Conservation (phyloP, 2,113 vertebrate genomes). For the Corythaixoides concolor region DNA sequence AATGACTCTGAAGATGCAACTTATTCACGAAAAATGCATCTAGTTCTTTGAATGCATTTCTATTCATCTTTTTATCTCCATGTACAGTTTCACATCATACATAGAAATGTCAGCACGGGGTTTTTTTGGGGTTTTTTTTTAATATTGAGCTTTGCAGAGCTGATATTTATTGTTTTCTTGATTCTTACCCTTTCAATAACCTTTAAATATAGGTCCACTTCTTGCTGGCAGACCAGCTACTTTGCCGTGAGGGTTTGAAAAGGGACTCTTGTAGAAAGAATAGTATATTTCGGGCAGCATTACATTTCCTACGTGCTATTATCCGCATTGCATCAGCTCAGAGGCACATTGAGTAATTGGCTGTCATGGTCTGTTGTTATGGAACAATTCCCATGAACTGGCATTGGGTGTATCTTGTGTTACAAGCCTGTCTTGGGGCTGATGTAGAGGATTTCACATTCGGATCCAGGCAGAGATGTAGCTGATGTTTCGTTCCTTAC, state of each 20-base stretch:
- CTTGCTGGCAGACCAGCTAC: background rate
- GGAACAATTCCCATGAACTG: constrained; percentile 28
- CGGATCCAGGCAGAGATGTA: background rate
- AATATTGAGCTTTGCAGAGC: background rate
- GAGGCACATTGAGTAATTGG: constrained; percentile 24
- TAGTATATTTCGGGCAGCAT: background rate
- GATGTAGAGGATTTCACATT: background rate
- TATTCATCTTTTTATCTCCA: background rate
- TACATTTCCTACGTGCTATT: background rate
- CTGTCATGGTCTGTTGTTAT: constrained; percentile 18
- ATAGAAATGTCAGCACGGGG: background rate
- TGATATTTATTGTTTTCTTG: background rate
- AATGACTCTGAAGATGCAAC: background rate
- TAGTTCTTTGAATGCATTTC: background rate
- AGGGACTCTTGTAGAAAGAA: background rate
- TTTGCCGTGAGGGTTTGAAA: background rate
- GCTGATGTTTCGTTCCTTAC: background rate
- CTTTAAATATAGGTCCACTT: background rate
- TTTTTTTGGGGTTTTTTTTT: no score
- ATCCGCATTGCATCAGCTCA: background rate
- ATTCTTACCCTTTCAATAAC: constrained; percentile 36
- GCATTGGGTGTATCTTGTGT: background rate
- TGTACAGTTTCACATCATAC: background rate
- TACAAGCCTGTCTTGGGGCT: background rate
- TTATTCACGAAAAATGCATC: background rate